Conservation (phyloP, 2,113 vertebrate species). For the Cheirogaleus medius region DNA sequence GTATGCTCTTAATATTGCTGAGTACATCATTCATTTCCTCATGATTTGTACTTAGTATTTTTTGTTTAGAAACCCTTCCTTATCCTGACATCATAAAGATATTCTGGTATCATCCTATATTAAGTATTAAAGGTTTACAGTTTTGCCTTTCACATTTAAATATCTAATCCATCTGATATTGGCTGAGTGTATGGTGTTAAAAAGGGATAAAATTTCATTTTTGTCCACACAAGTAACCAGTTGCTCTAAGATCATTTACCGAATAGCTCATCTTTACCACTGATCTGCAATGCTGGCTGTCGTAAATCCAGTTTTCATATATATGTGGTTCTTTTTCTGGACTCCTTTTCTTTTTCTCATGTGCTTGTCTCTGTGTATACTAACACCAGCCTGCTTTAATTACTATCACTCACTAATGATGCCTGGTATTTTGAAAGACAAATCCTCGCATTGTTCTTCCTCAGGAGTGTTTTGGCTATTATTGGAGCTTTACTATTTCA, state of each 20-base stretch:
- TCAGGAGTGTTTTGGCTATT: neutral
- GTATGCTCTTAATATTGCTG: neutral
- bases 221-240: neutral
- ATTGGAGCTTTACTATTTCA: neutral
- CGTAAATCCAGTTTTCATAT: neutral
- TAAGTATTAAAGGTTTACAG: neutral
- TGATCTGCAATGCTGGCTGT: neutral
- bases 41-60: neutral
- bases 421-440: neutral
- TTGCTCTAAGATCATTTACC: neutral
- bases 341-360: neutral
- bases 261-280: neutral
- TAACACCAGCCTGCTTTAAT: neutral
- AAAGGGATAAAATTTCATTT: neutral
- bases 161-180: neutral
- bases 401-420: neutral
- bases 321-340: neutral
- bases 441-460: neutral
- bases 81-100: neutral
- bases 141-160: neutral
- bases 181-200: neutral
- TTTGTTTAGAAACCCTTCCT: neutral
- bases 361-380: neutral
- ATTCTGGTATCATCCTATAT: neutral
- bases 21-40: conserved; percentile 27